These are phyloP conservation scores for Drosophila chauvacae DNA, from an alignment of 1,140 invertebrate genomes.

Conservation along the genomic window DNA sequence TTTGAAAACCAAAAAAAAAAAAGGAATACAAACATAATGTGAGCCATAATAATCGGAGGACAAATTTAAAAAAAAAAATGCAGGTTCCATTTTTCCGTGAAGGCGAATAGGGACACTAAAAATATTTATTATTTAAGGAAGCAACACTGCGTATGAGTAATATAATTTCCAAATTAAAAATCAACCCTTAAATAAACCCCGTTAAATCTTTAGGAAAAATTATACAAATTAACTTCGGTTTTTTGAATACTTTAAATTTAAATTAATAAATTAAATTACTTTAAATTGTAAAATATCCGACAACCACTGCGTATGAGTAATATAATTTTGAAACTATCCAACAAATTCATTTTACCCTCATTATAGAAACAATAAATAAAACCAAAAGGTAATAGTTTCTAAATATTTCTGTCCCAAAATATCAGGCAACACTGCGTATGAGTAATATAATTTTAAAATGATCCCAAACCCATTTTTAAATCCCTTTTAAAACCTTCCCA, in stretches of 20 bases:
- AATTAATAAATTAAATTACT: too few species aligned
- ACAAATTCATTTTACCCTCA: too few species aligned
- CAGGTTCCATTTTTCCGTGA: background rate
- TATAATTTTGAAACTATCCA: background rate
- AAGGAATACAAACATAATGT: slow-evolving; percentile 1
- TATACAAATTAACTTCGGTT: too few species aligned
- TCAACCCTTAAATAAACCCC: background rate
- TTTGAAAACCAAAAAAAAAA: slow-evolving; percentile 6
- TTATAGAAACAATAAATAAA: background rate
- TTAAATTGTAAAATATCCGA: too few species aligned
- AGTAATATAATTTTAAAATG: background rate
- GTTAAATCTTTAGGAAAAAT: background rate
- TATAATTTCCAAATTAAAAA: background rate
- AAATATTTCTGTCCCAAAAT: background rate
- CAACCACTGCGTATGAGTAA: background rate
- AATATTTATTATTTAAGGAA: background rate
- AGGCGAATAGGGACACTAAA: background rate
- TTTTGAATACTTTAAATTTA: too few species aligned
- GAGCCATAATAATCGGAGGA: background rate
- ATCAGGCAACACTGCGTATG: background rate
- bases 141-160: slow-evolving; percentile 13
- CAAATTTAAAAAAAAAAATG: background rate
- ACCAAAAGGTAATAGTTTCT: background rate
- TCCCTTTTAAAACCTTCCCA: background rate
- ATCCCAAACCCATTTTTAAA: background rate